Evolutionary conservation across 2,888 invertebrate genomes (phyloP).

Genomic region (Gymnoscelis rufifasciata): DNA sequence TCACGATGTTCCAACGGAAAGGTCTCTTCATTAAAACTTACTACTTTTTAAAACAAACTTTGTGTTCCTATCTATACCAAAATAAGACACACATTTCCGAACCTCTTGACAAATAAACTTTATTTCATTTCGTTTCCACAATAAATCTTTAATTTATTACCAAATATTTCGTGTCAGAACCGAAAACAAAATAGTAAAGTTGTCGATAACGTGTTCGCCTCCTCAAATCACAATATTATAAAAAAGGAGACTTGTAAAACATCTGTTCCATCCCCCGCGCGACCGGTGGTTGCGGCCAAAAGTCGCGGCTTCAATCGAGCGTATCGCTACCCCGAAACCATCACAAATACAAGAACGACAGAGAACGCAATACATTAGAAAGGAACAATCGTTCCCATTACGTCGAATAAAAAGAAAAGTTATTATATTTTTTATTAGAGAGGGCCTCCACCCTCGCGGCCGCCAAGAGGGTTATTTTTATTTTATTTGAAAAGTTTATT

Average conservation of each 20-base stretch:
- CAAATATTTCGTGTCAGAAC: background rate
- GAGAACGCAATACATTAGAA: conserved; percentile 69
- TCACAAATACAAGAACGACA: conserved; percentile 65
- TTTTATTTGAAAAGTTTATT: conserved; percentile 79
- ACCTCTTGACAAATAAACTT: too few species aligned
- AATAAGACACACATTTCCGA: too few species aligned
- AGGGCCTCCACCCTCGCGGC: conserved; percentile 73
- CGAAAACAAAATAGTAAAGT: background rate
- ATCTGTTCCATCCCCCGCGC: conserved; percentile 4
- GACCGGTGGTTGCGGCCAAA: conserved; percentile 5
- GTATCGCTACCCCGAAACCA: conserved; percentile 35
- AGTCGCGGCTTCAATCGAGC: conserved; percentile 19
- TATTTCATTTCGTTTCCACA: too few species aligned
- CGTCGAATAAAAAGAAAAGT: conserved; percentile 78
- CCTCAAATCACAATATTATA: conserved; percentile 1
- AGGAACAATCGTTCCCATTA: conserved; percentile 74
- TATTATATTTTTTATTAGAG: conserved; percentile 79
- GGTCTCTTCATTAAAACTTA: too few species aligned
- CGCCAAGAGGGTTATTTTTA: conserved; percentile 78
- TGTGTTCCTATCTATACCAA: too few species aligned
- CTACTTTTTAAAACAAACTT: too few species aligned
- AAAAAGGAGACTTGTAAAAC: conserved; percentile 9
- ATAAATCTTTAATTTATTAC: too few species aligned
- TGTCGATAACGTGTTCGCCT: background rate
- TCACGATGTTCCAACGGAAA: too few species aligned